These are phyloP conservation scores for Cherax quadricarinatus DNA, from an alignment of 1,140 invertebrate genomes.

Conservation along the genomic window DNA sequence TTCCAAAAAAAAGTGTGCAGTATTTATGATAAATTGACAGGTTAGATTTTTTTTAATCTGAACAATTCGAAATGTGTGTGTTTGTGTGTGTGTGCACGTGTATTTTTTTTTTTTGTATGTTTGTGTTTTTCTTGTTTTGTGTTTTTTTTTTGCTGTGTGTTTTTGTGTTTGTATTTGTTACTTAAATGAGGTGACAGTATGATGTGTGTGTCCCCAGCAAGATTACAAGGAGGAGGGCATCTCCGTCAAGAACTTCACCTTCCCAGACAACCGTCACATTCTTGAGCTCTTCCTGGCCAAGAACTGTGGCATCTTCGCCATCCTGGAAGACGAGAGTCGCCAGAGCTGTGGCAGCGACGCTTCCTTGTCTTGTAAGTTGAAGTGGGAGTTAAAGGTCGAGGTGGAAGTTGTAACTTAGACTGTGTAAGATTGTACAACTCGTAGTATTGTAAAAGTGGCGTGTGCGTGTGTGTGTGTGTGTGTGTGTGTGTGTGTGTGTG, in stretches of 20 bases:
- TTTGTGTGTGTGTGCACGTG: too few species aligned
- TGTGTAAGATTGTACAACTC: neutral
- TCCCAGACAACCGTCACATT: conserved; percentile 91
- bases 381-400: neutral
- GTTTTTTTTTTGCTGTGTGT: too few species aligned
- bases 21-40: too few species aligned
- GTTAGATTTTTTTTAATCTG: too few species aligned
- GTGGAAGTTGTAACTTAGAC: too few species aligned
- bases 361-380: conserved; percentile 39
- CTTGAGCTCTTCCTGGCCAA: conserved; percentile 91
- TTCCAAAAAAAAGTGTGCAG: too few species aligned
- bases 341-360: conserved; percentile 68
- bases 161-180: too few species aligned
- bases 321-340: conserved; percentile 93
- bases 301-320: conserved; percentile 88
- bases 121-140: too few species aligned
- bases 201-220: conserved; percentile 77
- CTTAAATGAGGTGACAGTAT: too few species aligned
- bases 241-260: conserved; percentile 83
- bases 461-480: neutral
- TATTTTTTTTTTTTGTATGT: too few species aligned
- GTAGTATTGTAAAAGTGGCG: too few species aligned
- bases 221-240: conserved; percentile 89
- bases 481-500: neutral
- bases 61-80: too few species aligned